Conservation (phyloP, 1,140 invertebrate genomes). For the Oryzaephilus surinamensis region DNA sequence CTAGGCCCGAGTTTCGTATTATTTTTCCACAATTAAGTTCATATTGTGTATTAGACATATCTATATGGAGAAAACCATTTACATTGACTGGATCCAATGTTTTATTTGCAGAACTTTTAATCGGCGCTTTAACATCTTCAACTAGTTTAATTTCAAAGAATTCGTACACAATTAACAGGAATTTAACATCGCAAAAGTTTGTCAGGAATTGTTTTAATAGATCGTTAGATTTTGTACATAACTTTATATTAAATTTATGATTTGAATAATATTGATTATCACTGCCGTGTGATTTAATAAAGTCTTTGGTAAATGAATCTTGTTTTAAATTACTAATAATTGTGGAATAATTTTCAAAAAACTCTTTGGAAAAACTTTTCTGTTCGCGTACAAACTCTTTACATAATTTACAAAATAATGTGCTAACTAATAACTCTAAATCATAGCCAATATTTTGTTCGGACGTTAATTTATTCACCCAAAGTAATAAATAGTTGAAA, state of each 20-base stretch:
- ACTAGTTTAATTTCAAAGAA: conserved; percentile 28
- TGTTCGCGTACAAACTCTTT: conserved; percentile 28
- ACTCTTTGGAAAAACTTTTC: conserved; percentile 21
- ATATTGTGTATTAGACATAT: conserved; percentile 9
- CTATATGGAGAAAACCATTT: conserved; percentile 8
- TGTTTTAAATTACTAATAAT: conserved; percentile 25
- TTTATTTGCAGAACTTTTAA: conserved; percentile 2
- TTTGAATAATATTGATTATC: conserved; percentile 25
- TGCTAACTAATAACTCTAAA: conserved; percentile 25
- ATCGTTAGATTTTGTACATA: conserved; percentile 22
- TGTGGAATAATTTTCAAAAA: conserved; percentile 26
- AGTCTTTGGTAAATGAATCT: conserved; percentile 24
- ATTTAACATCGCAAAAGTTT: conserved; percentile 27
- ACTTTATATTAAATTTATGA: conserved; percentile 22
- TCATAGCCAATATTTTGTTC: conserved; percentile 23
- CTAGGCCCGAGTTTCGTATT: too few species aligned
- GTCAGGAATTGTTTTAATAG: conserved; percentile 28
- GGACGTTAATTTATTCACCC: too few species aligned
- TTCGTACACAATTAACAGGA: conserved; percentile 30
- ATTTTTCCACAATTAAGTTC: conserved; percentile 3
- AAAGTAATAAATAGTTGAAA: too few species aligned
- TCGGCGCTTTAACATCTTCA: conserved; percentile 5
- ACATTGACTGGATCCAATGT: conserved; percentile 5
- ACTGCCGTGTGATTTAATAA: conserved; percentile 20
- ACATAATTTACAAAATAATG: conserved; percentile 34